These are phyloP conservation scores for Beaufortia kweichowensis DNA, from an alignment of 2,113 vertebrate species.

Conservation along the genomic window DNA sequence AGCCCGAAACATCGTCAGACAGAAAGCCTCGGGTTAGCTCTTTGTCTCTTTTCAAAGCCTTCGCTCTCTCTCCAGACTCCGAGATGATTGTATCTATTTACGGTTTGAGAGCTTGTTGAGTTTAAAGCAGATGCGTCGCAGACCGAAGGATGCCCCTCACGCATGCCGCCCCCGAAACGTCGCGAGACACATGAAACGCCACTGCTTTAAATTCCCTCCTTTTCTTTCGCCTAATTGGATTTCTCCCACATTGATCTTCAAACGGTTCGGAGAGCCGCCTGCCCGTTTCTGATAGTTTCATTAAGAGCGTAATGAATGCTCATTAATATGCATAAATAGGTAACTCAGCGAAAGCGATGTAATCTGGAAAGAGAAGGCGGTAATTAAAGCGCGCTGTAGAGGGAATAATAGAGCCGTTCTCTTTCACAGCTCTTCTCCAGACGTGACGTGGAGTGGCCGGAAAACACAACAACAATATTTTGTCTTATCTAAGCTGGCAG, in stretches of 20 bases:
- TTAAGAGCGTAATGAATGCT: constrained; percentile 78
- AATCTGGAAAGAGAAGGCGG: constrained; percentile 66
- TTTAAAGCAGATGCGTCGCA: constrained; percentile 57
- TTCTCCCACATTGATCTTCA: constrained; percentile 78
- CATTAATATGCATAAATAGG: constrained; percentile 77
- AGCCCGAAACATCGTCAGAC: constrained; percentile 89
- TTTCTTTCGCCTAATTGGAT: constrained; percentile 76
- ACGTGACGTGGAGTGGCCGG: constrained; percentile 65
- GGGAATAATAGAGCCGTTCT: constrained; percentile 61
- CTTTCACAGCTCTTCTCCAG: constrained; percentile 60
- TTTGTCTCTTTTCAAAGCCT: neutral
- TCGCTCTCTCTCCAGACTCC: constrained; percentile 5
- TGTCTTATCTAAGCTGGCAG: constrained; percentile 40
- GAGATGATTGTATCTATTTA: constrained; percentile 52
- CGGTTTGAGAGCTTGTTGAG: constrained; percentile 51
- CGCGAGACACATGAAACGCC: constrained; percentile 64
- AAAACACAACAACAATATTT: constrained; percentile 61
- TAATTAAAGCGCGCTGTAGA: constrained; percentile 71
- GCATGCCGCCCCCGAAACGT: constrained; percentile 37
- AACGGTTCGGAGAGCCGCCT: constrained; percentile 67
- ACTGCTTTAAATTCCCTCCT: constrained; percentile 66
- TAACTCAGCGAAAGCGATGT: constrained; percentile 63
- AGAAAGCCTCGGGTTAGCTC: constrained; percentile 89
- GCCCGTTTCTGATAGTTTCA: constrained; percentile 76
- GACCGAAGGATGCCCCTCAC: constrained; percentile 54